Evolutionary conservation across 2,113 vertebrate species (phyloP), one percentile per base, ranked within the genome.

Genomic region (Sturnira hondurensis): DNA sequence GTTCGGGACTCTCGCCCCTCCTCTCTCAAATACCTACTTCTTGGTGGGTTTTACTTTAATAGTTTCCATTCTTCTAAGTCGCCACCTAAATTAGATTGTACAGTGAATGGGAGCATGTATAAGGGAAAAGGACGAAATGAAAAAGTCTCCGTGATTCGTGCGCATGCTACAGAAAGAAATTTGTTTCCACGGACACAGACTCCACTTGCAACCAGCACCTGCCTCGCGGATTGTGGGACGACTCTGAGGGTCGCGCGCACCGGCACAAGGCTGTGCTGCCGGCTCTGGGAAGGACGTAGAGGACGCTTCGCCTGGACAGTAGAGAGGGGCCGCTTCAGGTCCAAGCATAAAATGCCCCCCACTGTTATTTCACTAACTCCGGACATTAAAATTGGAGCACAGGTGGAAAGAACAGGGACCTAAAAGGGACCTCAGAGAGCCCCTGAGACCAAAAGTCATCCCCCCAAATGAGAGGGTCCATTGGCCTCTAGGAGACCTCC

Each of bases 21-120:
- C 28, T 63, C 43, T 89, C 26, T 6, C 87, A 95, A 61, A 58
- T 86, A 56, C 38, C 19, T 83, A 94, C 85, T 90, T 93, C 93
- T 80, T 73, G 5, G 20, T 95, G 96, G 65, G 36, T 92, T 93
- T 97, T 91, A 91, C 68, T 82, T 82, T 88, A 93, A 91, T 91
- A 77, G 17, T 68, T 92, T 87, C 47, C 68, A 94, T 86, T 88
- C 52, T 80, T 92, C 61, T 80, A 87, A 92, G 73, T 92, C 47
- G 63, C 81, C 71, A 63, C 43, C 41, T 85, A 92, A 94, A 91
- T 96, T 70, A 96, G 73, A 94, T 94, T 78, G 91, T 80, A 88
- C 63, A 77, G 41, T 94, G 86, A 76, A 90, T 43, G n/a, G 20
- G 33, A 92, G 0, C 19, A 87, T 70, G 87, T 90, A 61, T 4